These are phyloP conservation scores for Decapterus maruadsi DNA, from an alignment of 2,797 vertebrate species.

Conservation along the genomic window DNA sequence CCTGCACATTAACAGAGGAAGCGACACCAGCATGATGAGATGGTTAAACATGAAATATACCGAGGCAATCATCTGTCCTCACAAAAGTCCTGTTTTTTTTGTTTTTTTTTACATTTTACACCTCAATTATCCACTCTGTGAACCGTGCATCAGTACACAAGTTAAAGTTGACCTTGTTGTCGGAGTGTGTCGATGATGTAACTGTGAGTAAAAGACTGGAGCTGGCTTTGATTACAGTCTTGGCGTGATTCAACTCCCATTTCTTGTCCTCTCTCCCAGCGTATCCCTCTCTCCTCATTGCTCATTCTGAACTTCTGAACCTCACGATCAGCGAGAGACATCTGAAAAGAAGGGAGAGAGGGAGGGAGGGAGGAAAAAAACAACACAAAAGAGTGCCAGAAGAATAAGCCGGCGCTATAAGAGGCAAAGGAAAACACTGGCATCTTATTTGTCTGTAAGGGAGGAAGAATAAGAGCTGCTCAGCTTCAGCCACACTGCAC, in stretches of 20 bases:
- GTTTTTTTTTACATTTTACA: too few species aligned
- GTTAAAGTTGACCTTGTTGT: neutral
- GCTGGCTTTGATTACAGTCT: slow-evolving; percentile 65
- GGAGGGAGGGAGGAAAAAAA: neutral
- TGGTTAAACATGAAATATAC: neutral
- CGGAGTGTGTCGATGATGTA: slow-evolving; percentile 49
- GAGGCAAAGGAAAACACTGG: slow-evolving; percentile 22
- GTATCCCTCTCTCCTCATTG: slow-evolving; percentile 16
- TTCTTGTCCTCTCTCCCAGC: slow-evolving; percentile 18
- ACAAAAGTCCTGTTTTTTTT: too few species aligned
- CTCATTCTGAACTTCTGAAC: slow-evolving; percentile 66
- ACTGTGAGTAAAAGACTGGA: slow-evolving; percentile 48
- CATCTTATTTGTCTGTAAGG: slow-evolving; percentile 16
- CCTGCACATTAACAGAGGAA: neutral
- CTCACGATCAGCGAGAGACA: slow-evolving; percentile 20
- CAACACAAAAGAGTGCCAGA: slow-evolving; percentile 1
- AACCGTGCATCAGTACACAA: slow-evolving; percentile 1
- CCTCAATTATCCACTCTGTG: too few species aligned
- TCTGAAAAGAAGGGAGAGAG: neutral
- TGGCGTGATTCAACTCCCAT: slow-evolving; percentile 30
- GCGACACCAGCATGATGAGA: neutral
- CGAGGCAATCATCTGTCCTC: neutral
- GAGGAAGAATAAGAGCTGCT: slow-evolving; percentile 6
- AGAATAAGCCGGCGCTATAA: slow-evolving; percentile 27
- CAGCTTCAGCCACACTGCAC: slow-evolving; percentile 5